phyloP scores from a whole-genome alignment of 2,888 invertebrate species.

The Zhengitettix transpicula region DNA sequence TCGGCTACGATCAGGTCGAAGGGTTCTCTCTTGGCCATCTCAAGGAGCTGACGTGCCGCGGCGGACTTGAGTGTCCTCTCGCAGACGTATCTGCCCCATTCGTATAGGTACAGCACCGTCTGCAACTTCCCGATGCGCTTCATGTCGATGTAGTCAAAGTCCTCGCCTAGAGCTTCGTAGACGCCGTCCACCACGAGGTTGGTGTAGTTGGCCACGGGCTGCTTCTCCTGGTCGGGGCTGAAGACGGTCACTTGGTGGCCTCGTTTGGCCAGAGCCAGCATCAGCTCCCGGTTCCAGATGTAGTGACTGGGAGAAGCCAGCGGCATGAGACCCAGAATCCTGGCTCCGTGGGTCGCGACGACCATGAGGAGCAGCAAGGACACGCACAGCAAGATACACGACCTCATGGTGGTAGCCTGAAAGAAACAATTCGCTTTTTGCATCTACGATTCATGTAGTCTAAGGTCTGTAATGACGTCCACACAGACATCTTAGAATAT shows the following conservation, averaged over 20 bases:
- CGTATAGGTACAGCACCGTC: background rate
- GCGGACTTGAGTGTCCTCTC: background rate
- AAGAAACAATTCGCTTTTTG: no score
- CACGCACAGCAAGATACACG: background rate
- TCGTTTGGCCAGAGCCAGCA: conserved; percentile 3
- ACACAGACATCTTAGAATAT: no score
- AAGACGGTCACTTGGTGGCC: conserved; percentile 11
- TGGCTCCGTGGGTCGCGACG: background rate
- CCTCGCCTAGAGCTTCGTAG: background rate
- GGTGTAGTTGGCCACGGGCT: conserved; percentile 5
- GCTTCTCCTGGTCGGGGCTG: conserved; percentile 7
- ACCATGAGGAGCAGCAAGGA: background rate
- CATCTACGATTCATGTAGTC: no score
- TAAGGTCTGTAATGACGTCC: no score
- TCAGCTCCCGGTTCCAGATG: conserved; percentile 9
- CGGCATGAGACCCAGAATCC: conserved; percentile 6
- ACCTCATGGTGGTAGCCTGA: no score
- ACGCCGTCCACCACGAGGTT: conserved; percentile 7
- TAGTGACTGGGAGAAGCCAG: conserved; percentile 10
- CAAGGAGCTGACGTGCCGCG: background rate
- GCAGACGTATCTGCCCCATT: conserved; percentile 2
- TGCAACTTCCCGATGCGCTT: background rate
- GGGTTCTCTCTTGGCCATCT: background rate
- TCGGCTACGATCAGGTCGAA: conserved; percentile 10
- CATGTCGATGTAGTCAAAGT: background rate